Evolutionary conservation across 1,140 invertebrate species (phyloP), one percentile per base, ranked within the genome.

Genomic region (Amphibalanus amphitrite): DNA sequence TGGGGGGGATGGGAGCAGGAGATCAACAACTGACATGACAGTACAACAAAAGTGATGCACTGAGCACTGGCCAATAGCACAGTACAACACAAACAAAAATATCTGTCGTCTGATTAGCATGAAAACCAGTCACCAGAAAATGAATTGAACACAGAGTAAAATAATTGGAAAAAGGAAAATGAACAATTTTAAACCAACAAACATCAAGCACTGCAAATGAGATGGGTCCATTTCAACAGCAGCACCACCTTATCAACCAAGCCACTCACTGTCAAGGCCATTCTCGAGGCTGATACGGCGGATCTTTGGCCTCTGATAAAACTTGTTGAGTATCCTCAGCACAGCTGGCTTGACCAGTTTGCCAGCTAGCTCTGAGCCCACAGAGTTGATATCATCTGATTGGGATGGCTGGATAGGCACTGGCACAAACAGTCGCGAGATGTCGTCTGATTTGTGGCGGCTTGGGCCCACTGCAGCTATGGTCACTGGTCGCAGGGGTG

Each of bases 381-480:
- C 92, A 72, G 94, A 84, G 80, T 93, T 91, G 67, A 88, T 87
- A 76, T 91, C 88, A 80, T 93, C 90, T 23, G 84, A 79, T 79
- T 85, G 88, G 20, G n/a, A n/a, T n/a, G 86, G 83, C 78, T 88
- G 87, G 0, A 93, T 84, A 29, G 85, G 85, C 3, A 92, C 84
- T 20, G 92, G 90, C 72, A 89, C 84, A 78, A 94, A 91, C 29
- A 96, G 79, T 3, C 81, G 76, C 20, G 80, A 82, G 59, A 74
- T 69, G 68, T 76, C 75, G 69, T 75, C 70, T 25, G 72, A 69
- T 67, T 76, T 74, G 65, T 47, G 67, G 23, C 29, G 69, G n/a
- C n/a, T n/a, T n/a, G n/a, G n/a, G n/a, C n/a, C n/a, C n/a, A n/a
- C n/a, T n/a, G n/a, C n/a, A n/a, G n/a, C n/a, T n/a, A n/a, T n/a